These are phyloP conservation scores for Listronotus oregonensis DNA, from an alignment of 1,140 invertebrate species.

Conservation along the genomic window DNA sequence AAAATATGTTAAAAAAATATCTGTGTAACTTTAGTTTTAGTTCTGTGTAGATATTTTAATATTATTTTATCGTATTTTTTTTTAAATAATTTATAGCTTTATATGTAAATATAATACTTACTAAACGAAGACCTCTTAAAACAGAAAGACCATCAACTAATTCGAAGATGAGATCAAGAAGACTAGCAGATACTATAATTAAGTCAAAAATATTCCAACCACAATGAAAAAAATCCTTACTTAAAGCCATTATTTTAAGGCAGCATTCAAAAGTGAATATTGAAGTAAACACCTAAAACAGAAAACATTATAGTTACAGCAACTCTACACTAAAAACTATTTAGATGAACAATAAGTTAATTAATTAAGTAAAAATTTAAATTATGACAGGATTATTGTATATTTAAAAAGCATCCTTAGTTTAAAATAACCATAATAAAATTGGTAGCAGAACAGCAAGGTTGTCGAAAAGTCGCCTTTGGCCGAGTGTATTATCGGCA, in stretches of 20 bases:
- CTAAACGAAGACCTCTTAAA: slow-evolving; percentile 80
- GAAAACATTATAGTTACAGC: too few relatives aligned
- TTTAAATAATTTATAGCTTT: not conserved
- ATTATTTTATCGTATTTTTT: not conserved
- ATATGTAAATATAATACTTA: slow-evolving; percentile 57
- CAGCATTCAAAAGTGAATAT: slow-evolving; percentile 93
- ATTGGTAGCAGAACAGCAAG: too few relatives aligned
- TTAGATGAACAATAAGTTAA: too few relatives aligned
- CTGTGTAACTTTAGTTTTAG: not conserved
- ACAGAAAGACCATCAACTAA: slow-evolving; percentile 86
- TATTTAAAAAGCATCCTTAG: too few relatives aligned
- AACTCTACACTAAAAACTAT: too few relatives aligned
- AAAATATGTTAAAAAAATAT: too few relatives aligned
- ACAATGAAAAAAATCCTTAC: slow-evolving; percentile 90
- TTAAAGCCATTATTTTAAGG: slow-evolving; percentile 88
- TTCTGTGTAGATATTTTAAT: not conserved
- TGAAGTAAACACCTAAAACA: slow-evolving; percentile 84
- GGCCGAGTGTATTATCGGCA: too few relatives aligned
- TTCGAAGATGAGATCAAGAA: slow-evolving; percentile 88
- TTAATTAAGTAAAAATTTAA: too few relatives aligned
- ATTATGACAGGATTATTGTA: too few relatives aligned
- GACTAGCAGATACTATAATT: slow-evolving; percentile 87
- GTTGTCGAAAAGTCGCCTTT: too few relatives aligned
- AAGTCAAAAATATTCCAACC: slow-evolving; percentile 97
- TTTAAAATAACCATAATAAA: too few relatives aligned